Conservation (phyloP, 2,797 vertebrate species). For the Trematomus bernacchii region DNA sequence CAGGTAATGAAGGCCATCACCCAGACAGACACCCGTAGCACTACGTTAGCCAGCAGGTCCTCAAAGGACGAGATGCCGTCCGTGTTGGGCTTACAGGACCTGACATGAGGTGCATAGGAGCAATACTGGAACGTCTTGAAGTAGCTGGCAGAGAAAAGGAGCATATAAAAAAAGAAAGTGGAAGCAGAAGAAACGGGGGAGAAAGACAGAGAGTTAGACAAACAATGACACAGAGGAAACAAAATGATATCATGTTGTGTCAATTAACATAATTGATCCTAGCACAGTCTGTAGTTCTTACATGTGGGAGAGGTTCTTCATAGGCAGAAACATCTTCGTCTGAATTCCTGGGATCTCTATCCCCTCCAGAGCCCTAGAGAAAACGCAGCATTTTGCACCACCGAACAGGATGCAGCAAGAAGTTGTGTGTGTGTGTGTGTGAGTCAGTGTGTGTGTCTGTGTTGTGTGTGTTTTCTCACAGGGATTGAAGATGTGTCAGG, state of each 20-base stretch:
- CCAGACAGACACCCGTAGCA: slow-evolving; percentile 90
- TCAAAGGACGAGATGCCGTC: slow-evolving; percentile 92
- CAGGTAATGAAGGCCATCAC: slow-evolving; percentile 91
- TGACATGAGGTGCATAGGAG: slow-evolving; percentile 88
- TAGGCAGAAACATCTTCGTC: slow-evolving; percentile 85
- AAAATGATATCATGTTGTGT: background rate
- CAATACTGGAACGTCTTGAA: slow-evolving; percentile 91
- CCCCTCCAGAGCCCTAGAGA: slow-evolving; percentile 85
- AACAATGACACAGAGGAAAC: background rate
- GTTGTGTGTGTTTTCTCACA: slow-evolving; percentile 80
- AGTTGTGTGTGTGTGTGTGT: slow-evolving; percentile 10
- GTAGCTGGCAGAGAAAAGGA: slow-evolving; percentile 78
- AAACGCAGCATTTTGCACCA: slow-evolving; percentile 28
- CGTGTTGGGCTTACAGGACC: slow-evolving; percentile 89
- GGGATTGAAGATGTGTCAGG: slow-evolving; percentile 86
- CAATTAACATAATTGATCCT: background rate
- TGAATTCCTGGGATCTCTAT: slow-evolving; percentile 87
- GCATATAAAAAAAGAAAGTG: background rate
- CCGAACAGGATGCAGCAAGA: background rate
- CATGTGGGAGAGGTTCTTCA: slow-evolving; percentile 88
- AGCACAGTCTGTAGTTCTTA: slow-evolving; percentile 57
- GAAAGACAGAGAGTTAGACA: background rate
- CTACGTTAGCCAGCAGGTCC: slow-evolving; percentile 88
- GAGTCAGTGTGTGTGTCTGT: slow-evolving; percentile 6
- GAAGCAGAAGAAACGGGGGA: background rate